A percentile compares a stretch with the other conserved stretches of the same genome.
Conservation (phyloP, 2,113 vertebrate species). For the Monarcha castaneiventris region DNA sequence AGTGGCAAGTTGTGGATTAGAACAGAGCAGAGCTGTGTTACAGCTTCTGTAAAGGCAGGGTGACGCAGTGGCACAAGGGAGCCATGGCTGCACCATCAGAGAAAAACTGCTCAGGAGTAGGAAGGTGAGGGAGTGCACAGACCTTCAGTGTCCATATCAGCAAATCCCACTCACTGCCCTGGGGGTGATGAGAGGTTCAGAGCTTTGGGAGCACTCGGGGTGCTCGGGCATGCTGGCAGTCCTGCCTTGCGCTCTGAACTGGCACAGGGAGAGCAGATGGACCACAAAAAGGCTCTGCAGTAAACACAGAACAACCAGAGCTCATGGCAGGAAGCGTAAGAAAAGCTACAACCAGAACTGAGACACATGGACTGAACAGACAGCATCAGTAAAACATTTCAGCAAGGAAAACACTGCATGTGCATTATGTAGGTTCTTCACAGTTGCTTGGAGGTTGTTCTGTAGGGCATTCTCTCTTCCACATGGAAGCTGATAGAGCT, state of each 20-base stretch:
- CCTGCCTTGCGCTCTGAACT: neutral
- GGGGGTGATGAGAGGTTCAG: neutral
- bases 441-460: neutral
- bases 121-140: neutral
- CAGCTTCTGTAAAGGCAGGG: neutral
- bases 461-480: neutral
- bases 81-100: neutral
- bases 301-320: neutral
- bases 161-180: neutral
- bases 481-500: neutral
- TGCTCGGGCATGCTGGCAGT: neutral
- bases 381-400: neutral
- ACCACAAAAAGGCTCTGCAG: neutral
- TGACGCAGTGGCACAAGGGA: neutral
- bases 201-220: neutral
- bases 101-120: neutral
- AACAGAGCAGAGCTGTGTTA: neutral
- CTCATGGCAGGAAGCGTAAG: neutral
- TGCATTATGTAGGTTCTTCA: neutral
- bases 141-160: neutral
- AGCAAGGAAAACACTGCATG: neutral
- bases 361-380: neutral
- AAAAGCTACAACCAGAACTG: neutral
- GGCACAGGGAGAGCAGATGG: neutral
- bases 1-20: neutral